A percentile compares a stretch with the other conserved stretches of the same genome.
Conservation (phyloP, 2,888 invertebrate genomes). For the Diploptera punctata region DNA sequence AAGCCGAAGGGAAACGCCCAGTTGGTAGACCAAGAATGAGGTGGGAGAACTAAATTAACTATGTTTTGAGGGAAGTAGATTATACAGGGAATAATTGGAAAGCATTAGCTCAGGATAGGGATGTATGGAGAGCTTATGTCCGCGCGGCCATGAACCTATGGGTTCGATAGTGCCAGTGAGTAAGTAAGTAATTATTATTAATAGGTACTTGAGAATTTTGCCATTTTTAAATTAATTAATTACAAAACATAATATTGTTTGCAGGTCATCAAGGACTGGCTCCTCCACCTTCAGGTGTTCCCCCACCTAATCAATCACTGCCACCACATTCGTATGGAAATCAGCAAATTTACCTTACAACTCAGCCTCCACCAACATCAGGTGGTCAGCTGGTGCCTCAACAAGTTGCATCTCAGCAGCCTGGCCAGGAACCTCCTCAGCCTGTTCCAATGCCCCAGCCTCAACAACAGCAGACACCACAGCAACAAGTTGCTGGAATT, state of each 20-base stretch:
- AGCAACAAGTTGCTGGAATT: constrained; percentile 11
- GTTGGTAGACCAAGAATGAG: no score
- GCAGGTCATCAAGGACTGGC: constrained; percentile 31
- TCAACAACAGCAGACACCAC: constrained; percentile 28
- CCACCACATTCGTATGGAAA: constrained; percentile 20
- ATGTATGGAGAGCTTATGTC: no score
- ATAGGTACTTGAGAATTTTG: no score
- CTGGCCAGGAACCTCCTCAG: constrained; percentile 33
- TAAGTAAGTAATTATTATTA: no score
- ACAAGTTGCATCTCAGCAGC: constrained; percentile 32
- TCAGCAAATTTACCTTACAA: constrained; percentile 37
- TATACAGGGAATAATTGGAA: no score
- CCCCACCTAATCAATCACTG: constrained; percentile 15
- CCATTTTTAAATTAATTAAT: no score
- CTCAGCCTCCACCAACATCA: constrained; percentile 29
- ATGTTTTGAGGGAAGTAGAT: no score
- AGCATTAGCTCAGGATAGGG: no score
- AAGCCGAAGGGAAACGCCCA: no score
- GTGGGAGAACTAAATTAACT: no score
- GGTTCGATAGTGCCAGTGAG: no score
- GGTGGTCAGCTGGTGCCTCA: constrained; percentile 22
- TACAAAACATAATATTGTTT: background rate
- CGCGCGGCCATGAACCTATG: no score
- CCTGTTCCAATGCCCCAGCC: constrained; percentile 37
- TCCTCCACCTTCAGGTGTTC: constrained; percentile 27